Evolutionary conservation across 92 coral and sea anemone genomes (phyloP), one percentile per base, ranked within the genome.

Genomic region (Actinernus sp.): DNA sequence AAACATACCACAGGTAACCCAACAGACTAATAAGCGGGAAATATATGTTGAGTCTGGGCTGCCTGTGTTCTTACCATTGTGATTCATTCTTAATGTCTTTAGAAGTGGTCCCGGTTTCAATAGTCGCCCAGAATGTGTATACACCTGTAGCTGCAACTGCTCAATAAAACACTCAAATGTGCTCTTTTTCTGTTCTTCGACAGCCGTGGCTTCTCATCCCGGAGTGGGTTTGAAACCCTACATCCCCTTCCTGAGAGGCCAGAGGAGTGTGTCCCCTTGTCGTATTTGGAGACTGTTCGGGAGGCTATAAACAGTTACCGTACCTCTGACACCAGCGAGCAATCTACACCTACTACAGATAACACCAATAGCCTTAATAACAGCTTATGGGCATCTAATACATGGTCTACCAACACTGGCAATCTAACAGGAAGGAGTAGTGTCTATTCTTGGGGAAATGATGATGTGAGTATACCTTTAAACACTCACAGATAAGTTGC

Each of bases 361-460:
- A 77, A 83, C 37, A 83, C 98, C 31, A 73, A 81, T 10, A 81
- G 96, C 55, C 65, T 92, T 24, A 86, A 67, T 23, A 79, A 88
- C 53, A 87, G 94, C 21, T 38, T 94, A 16, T 89, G 83, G 14
- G 91, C 91, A 38, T 91, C 95, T 7, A 87, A 91, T 44, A 86
- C 97, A 49, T 94, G 98, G 98, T 94, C 98, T 3, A 87, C 97
- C 0, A 80, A 88, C 46, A 94, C 98, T 61, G 98, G 98, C 6
- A 94, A 85, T 30, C 65, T 84, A 14, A 94, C 98, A 50, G 98
- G 95, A 3, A 73, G 98, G 23, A 94, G 98, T 49, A 94, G 98
- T 64, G 97, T 88, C 17, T 91, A 94, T 76, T 94, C 98, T 13
- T 94, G 98, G 98, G 98, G 97, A 28, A 94, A 91, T 76, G 98